A percentile compares a stretch with the other conserved stretches of the same genome.
phyloP scores from a whole-genome alignment of 2,113 vertebrate genomes.

The Platysternon megacephalum region DNA sequence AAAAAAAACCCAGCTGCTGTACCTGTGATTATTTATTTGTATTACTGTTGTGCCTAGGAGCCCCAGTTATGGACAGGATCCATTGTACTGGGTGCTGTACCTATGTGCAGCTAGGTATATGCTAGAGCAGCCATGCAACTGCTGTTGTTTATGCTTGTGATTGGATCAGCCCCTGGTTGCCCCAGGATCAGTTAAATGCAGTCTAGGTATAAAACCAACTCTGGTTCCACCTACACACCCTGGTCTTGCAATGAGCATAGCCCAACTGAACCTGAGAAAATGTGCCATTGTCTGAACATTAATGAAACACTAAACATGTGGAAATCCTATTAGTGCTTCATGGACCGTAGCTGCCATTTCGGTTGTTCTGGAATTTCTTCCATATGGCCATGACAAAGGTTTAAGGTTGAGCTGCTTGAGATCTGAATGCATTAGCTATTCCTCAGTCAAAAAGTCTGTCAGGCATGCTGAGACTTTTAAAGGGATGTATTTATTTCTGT shows the following conservation, averaged over 20 bases:
- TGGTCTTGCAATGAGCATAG: background rate
- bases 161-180: background rate
- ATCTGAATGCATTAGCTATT: constrained; percentile 21
- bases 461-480: background rate
- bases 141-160: background rate
- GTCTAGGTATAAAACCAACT: background rate
- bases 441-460: constrained; percentile 36
- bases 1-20: background rate
- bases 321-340: constrained; percentile 53
- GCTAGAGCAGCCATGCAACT: background rate
- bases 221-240: background rate
- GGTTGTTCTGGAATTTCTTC: constrained; percentile 55
- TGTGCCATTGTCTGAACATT: background rate
- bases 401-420: constrained; percentile 44
- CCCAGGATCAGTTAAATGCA: background rate
- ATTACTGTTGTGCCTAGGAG: background rate
- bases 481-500: constrained; percentile 29
- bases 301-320: constrained; percentile 14
- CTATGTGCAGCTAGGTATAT: background rate
- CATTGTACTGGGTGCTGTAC: background rate
- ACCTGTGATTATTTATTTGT: background rate
- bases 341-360: constrained; percentile 22
- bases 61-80: background rate
- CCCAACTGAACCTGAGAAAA: constrained; percentile 7
- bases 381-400: background rate